These are phyloP conservation scores for Cyphomyrmex costatus DNA, from an alignment of 1,140 invertebrate genomes.

Conservation along the genomic window DNA sequence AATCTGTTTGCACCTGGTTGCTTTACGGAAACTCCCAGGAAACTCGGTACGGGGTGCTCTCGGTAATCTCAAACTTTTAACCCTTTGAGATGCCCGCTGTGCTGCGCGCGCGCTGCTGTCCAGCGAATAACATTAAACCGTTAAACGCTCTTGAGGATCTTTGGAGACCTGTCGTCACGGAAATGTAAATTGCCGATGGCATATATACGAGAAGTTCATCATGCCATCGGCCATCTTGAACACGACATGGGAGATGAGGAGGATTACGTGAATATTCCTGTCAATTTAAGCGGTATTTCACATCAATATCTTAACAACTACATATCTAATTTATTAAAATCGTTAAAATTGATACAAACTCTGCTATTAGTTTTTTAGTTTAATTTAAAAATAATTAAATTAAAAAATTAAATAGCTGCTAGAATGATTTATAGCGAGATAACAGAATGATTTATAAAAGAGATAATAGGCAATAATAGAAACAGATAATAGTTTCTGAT, in stretches of 20 bases:
- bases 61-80: slow-evolving; percentile 62
- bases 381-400: slow-evolving; percentile 26
- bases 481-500: background rate
- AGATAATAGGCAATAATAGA: background rate
- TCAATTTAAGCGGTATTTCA: slow-evolving; percentile 24
- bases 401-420: background rate
- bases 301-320: background rate
- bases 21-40: slow-evolving; percentile 59
- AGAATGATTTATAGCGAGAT: background rate
- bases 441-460: background rate
- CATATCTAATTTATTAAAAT: background rate
- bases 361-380: background rate
- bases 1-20: slow-evolving; percentile 62
- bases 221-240: background rate
- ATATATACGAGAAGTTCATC: slow-evolving; percentile 1
- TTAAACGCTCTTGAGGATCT: slow-evolving; percentile 48
- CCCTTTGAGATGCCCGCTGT: slow-evolving; percentile 58
- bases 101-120: slow-evolving; percentile 12
- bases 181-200: slow-evolving; percentile 38
- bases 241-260: background rate
- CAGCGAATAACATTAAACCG: slow-evolving; percentile 55
- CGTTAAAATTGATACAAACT: background rate
- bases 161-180: background rate
- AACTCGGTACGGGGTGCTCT: slow-evolving; percentile 40
- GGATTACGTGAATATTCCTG: background rate